Conservation (phyloP, 2,113 vertebrate species). For the Antennarius striatus region DNA sequence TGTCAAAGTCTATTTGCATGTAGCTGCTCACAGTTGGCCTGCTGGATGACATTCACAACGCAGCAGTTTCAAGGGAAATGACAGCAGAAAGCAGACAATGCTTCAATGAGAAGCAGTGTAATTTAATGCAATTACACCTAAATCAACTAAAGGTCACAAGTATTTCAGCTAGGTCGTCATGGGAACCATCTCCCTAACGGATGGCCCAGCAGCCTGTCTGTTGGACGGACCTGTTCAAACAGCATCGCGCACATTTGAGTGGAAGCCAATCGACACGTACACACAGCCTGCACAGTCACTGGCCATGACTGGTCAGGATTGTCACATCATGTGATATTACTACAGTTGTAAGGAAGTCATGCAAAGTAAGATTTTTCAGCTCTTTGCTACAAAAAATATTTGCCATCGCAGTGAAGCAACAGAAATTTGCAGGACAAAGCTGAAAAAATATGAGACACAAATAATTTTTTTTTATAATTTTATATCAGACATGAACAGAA, state of each 20-base stretch:
- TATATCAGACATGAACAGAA: too few species aligned
- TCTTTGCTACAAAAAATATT: neutral
- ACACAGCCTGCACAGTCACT: constrained; percentile 1
- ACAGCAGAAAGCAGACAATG: constrained; percentile 45
- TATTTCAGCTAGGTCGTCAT: constrained; percentile 54
- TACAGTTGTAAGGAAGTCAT: neutral
- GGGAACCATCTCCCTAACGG: constrained; percentile 56
- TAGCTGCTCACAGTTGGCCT: constrained; percentile 19
- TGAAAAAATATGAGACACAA: too few species aligned
- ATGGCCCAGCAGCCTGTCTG: constrained; percentile 18
- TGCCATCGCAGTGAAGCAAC: neutral
- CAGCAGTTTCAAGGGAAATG: constrained; percentile 30
- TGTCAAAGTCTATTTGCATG: constrained; percentile 17
- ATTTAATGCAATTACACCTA: constrained; percentile 63
- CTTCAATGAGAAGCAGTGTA: constrained; percentile 46
- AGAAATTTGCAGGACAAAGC: too few species aligned
- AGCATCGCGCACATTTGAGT: constrained; percentile 10
- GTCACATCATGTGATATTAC: constrained; percentile 17
- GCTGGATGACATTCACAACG: neutral
- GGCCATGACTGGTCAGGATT: constrained; percentile 12
- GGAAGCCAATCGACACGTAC: constrained; percentile 11
- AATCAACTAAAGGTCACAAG: constrained; percentile 63
- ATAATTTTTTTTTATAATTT: too few species aligned
- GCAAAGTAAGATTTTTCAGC: too few species aligned
- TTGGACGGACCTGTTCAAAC: constrained; percentile 3